Evolutionary conservation across 1,140 invertebrate genomes (phyloP).

Genomic region (Caenorhabditis latens): DNA sequence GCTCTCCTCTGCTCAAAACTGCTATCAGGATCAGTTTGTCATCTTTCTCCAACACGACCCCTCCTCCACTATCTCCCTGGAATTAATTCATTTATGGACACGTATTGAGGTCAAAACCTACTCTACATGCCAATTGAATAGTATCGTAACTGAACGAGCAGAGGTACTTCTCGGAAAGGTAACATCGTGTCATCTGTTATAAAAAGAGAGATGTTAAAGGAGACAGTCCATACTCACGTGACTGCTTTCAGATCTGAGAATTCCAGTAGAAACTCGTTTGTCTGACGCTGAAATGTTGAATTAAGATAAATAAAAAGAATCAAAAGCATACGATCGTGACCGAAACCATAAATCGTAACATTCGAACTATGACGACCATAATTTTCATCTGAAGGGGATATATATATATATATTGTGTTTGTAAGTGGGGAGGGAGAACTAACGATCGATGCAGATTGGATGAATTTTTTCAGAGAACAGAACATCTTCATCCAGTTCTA

Average conservation of each 20-base stretch:
- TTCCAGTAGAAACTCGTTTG: not conserved
- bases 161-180: not conserved
- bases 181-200: not conserved
- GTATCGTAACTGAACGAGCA: not conserved
- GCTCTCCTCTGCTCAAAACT: constrained; percentile 18
- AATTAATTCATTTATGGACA: not conserved
- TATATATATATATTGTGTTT: no score
- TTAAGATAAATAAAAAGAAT: not conserved
- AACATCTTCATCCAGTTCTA: not conserved
- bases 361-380: not conserved
- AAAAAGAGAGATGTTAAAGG: not conserved
- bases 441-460: not conserved
- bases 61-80: constrained; percentile 23
- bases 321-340: not conserved
- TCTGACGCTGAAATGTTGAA: not conserved
- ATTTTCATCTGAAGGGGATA: not conserved
- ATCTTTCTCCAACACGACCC: not conserved
- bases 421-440: not conserved
- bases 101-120: not conserved
- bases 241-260: not conserved
- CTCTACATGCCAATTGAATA: not conserved
- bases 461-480: constrained; percentile 22
- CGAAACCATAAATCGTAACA: not conserved
- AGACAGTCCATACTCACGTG: not conserved
- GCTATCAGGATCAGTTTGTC: not conserved